These are phyloP conservation scores for Schizaphis graminum DNA, from an alignment of 2,888 invertebrate genomes.

Conservation along the genomic window DNA sequence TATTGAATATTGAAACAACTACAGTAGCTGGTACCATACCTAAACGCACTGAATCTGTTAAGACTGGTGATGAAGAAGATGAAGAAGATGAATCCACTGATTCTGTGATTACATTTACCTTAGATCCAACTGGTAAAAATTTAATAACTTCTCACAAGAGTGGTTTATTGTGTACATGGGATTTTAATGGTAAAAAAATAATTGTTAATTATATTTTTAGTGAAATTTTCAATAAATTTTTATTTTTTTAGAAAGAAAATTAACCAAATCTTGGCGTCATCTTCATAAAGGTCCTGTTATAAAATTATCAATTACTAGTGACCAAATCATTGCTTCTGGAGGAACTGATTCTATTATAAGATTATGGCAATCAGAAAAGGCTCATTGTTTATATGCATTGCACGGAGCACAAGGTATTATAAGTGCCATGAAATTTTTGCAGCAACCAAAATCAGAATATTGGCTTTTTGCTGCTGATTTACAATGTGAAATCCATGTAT, in stretches of 20 bases:
- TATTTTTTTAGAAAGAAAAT: conserved; percentile 72
- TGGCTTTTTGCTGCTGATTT: conserved; percentile 81
- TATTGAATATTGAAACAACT: conserved; percentile 80
- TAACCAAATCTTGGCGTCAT: conserved; percentile 84
- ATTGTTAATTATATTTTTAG: conserved; percentile 63
- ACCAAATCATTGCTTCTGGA: conserved; percentile 80
- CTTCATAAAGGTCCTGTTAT: conserved; percentile 89
- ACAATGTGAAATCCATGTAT: conserved; percentile 85
- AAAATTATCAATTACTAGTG: conserved; percentile 77
- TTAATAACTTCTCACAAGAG: conserved; percentile 87
- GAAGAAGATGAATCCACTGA: conserved; percentile 73
- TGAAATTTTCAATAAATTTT: conserved; percentile 69
- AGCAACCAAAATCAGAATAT: conserved; percentile 40
- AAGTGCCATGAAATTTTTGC: conserved; percentile 69
- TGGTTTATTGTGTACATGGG: conserved; percentile 87
- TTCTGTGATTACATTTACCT: conserved; percentile 82
- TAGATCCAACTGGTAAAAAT: conserved; percentile 77
- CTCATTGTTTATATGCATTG: conserved; percentile 85
- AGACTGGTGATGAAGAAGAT: conserved; percentile 73
- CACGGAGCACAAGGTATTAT: conserved; percentile 86
- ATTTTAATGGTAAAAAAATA: conserved; percentile 72
- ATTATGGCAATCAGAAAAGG: conserved; percentile 85
- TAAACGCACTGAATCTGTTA: conserved; percentile 67
- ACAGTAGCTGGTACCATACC: conserved; percentile 75
- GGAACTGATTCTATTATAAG: conserved; percentile 87